Evolutionary conservation across 2,797 vertebrate genomes (phyloP).

Genomic region (Sorex maritimensis): DNA sequence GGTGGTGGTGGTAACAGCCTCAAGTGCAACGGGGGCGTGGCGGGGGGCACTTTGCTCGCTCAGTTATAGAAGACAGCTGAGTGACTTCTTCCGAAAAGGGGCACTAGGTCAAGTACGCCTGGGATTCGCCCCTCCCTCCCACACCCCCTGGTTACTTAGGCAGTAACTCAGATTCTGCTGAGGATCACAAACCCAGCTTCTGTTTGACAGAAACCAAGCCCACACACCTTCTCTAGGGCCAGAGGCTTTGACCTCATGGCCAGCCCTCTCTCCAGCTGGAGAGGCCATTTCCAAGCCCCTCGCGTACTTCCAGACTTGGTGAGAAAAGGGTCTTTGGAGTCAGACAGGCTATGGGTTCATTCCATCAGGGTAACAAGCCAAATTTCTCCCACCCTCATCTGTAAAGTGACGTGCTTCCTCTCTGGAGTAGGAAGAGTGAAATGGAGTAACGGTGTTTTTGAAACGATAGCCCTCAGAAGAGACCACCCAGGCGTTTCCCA

Average conservation of each 20-base stretch:
- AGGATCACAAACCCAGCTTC: too few species aligned
- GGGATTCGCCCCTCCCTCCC: too few species aligned
- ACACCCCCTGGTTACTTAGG: too few species aligned
- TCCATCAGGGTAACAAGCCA: background rate
- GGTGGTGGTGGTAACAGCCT: too few species aligned
- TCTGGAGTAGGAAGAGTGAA: constrained; percentile 1
- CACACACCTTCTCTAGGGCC: background rate
- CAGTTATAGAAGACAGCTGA: too few species aligned
- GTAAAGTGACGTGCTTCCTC: constrained; percentile 25
- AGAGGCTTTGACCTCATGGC: background rate
- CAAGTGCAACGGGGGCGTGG: too few species aligned
- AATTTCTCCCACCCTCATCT: constrained; percentile 14
- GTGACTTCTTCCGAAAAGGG: too few species aligned
- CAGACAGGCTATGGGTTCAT: background rate
- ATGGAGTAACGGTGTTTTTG: background rate
- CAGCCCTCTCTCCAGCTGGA: constrained; percentile 3
- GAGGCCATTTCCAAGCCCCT: background rate
- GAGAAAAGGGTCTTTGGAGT: constrained; percentile 22
- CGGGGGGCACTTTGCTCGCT: too few species aligned
- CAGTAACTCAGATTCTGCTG: too few species aligned
- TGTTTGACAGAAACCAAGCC: too few species aligned
- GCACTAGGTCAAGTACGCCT: too few species aligned
- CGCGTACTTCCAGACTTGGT: background rate
- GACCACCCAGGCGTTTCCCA: constrained; percentile 32
- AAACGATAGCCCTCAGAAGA: constrained; percentile 37